These are phyloP conservation scores for Albula goreensis DNA, from an alignment of 2,113 vertebrate species.

Conservation along the genomic window DNA sequence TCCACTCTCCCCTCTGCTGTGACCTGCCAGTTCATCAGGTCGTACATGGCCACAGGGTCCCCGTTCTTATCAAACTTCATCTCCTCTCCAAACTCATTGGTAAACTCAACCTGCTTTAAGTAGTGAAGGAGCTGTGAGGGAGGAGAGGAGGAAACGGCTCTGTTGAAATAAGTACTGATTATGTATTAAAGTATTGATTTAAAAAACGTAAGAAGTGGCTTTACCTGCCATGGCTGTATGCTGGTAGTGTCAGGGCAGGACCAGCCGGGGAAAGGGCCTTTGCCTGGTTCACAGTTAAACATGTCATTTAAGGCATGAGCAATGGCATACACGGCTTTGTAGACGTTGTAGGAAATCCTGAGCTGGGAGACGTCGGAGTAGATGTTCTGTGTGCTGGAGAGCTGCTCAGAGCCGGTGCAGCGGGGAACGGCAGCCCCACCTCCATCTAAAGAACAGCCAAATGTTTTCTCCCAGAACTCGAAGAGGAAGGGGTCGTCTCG, in stretches of 20 bases:
- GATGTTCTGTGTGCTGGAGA: conserved; percentile 61
- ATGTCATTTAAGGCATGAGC: conserved; percentile 63
- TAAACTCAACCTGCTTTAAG: conserved; percentile 63
- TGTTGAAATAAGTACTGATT: background rate
- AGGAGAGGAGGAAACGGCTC: background rate
- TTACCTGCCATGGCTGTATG: conserved; percentile 72
- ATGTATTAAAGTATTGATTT: background rate
- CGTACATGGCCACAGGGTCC: conserved; percentile 70
- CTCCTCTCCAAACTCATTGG: conserved; percentile 64
- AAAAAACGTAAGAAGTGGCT: background rate
- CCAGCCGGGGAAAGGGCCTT: conserved; percentile 51
- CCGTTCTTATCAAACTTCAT: conserved; percentile 73
- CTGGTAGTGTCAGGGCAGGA: conserved; percentile 56
- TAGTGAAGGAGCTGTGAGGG: conserved; percentile 67
- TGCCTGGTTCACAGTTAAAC: conserved; percentile 59
- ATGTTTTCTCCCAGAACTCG: conserved; percentile 73
- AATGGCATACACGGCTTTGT: conserved; percentile 73
- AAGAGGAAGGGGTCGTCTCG: conserved; percentile 62
- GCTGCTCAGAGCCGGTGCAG: conserved; percentile 68
- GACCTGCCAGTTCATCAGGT: conserved; percentile 73
- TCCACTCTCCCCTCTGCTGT: conserved; percentile 51
- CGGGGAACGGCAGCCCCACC: conserved; percentile 40
- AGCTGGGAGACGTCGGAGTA: conserved; percentile 73
- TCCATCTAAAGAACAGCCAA: conserved; percentile 64
- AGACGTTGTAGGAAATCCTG: conserved; percentile 78